Percentiles rank a stretch among this genome's conserved stretches.
phyloP scores from a whole-genome alignment of 2,797 vertebrate genomes.

The Choloepus didactylus region DNA sequence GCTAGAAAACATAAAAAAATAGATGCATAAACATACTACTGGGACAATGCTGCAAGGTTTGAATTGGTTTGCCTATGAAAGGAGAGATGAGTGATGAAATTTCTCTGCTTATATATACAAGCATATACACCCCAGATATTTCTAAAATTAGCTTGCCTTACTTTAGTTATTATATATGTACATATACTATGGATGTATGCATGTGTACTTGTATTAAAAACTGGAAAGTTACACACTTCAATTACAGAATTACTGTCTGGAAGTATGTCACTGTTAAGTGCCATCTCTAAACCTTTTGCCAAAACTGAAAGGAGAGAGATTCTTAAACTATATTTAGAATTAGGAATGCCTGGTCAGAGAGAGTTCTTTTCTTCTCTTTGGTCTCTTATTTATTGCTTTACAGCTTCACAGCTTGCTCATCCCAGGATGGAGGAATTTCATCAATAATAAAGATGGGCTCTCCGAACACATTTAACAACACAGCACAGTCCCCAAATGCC shows the following conservation, averaged over 20 bases:
- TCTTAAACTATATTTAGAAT: constrained; percentile 47
- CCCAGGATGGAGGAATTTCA: constrained; percentile 9
- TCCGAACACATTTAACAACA: not conserved
- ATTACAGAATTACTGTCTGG: not conserved
- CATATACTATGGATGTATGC: not conserved
- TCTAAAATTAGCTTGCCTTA: constrained; percentile 3
- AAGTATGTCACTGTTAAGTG: not conserved
- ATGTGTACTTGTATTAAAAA: not conserved
- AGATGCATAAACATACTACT: not conserved
- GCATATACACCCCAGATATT: not conserved
- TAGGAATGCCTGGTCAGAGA: not conserved
- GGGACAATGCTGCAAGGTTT: not conserved
- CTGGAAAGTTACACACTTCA: constrained; percentile 32
- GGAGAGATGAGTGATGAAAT: constrained; percentile 15
- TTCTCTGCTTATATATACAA: not conserved
- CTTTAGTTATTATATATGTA: not conserved
- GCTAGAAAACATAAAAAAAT: not conserved
- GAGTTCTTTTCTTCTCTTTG: constrained; percentile 15
- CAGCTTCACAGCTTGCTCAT: not conserved
- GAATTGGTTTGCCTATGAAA: not conserved
- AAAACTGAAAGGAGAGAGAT: constrained; percentile 25
- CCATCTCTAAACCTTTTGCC: not conserved
- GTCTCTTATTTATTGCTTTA: constrained; percentile 16
- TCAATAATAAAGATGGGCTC: constrained; percentile 36
- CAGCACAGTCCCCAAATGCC: not conserved